These are phyloP conservation scores for Hymenochirus boettgeri DNA, from an alignment of 2,113 vertebrate genomes.

Conservation along the genomic window DNA sequence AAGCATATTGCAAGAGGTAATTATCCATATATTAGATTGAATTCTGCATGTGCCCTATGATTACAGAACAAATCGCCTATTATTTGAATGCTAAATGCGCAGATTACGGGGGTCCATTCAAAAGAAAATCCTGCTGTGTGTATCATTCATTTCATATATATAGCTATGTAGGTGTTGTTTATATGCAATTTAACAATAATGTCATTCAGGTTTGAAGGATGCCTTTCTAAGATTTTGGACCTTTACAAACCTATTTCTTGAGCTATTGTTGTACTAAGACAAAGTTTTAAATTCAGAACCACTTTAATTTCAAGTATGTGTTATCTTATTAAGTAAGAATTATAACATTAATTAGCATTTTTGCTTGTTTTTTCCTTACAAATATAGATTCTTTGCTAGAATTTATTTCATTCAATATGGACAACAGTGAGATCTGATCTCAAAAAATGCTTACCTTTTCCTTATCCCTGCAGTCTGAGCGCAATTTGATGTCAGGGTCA, in stretches of 20 bases:
- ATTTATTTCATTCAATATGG: too few relatives aligned
- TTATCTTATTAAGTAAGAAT: too few relatives aligned
- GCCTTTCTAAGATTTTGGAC: slow-evolving; percentile 1
- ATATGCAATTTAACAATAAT: slow-evolving; percentile 28
- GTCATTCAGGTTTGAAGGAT: slow-evolving; percentile 12
- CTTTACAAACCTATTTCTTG: background rate
- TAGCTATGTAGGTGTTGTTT: slow-evolving; percentile 43
- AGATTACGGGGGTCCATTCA: slow-evolving; percentile 50
- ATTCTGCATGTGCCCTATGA: slow-evolving; percentile 64
- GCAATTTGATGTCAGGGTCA: too few relatives aligned
- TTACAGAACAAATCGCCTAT: slow-evolving; percentile 68
- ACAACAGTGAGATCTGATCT: too few relatives aligned
- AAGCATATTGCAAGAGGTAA: slow-evolving; percentile 69
- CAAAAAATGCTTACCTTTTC: too few relatives aligned
- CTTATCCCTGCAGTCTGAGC: too few relatives aligned
- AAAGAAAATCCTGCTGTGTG: slow-evolving; percentile 38
- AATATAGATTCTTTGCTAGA: too few relatives aligned
- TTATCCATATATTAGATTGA: slow-evolving; percentile 78
- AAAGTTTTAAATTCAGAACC: too few relatives aligned
- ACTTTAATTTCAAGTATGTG: too few relatives aligned
- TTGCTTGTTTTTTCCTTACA: too few relatives aligned
- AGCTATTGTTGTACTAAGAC: too few relatives aligned
- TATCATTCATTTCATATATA: slow-evolving; percentile 39
- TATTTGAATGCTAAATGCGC: slow-evolving; percentile 77
- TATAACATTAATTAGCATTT: too few relatives aligned